A percentile compares a stretch with the other conserved stretches of the same genome.
These are phyloP conservation scores for Dolichopus griseipennis DNA, from an alignment of 2,888 invertebrate genomes.

Conservation along the genomic window DNA sequence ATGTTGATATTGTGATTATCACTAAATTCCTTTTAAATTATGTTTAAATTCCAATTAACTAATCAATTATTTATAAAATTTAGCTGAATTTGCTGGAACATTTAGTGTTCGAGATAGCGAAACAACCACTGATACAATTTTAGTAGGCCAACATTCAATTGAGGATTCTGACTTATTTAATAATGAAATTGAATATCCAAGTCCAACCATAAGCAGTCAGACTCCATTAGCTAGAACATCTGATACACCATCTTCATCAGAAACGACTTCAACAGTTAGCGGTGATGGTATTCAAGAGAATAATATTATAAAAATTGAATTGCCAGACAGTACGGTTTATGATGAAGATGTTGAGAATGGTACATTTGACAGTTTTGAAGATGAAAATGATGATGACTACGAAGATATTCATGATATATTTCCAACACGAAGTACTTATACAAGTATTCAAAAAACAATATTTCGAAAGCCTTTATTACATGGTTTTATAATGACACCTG, in stretches of 20 bases:
- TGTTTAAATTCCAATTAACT: too few relatives aligned
- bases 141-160: too few relatives aligned
- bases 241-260: background rate
- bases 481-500: constrained; percentile 61
- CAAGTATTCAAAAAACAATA: constrained; percentile 25
- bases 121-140: background rate
- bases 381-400: constrained; percentile 16
- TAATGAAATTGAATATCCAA: constrained; percentile 9
- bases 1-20: too few relatives aligned
- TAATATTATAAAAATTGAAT: constrained; percentile 8
- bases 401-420: background rate
- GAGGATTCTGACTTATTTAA: background rate
- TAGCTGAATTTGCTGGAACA: background rate
- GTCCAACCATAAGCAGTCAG: background rate
- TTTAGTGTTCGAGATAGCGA: background rate
- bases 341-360: constrained; percentile 10
- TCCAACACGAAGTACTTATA: constrained; percentile 17
- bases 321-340: constrained; percentile 3
- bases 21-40: too few relatives aligned
- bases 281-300: background rate
- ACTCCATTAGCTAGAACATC: background rate
- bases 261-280: background rate
- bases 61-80: background rate
- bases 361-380: constrained; percentile 14
- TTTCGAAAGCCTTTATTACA: constrained; percentile 32